Conservation (phyloP, 1,140 invertebrate genomes). For the Homalodisca vitripennis region DNA sequence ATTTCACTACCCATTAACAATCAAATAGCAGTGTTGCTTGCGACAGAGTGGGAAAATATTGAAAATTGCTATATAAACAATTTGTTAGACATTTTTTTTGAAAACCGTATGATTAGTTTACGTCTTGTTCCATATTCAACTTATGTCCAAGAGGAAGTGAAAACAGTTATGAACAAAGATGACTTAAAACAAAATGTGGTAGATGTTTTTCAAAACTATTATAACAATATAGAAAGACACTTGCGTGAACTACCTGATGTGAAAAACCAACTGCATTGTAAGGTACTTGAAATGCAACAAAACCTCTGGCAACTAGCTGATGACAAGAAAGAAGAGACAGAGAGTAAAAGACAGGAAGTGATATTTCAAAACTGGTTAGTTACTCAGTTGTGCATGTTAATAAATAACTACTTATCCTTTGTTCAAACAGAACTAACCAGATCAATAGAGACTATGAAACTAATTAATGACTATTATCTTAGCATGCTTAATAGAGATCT, state of each 20-base stretch:
- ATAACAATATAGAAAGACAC: conserved; percentile 33
- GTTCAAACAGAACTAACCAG: conserved; percentile 59
- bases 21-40: conserved; percentile 48
- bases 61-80: conserved; percentile 55
- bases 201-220: conserved; percentile 39
- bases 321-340: conserved; percentile 50
- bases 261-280: conserved; percentile 48
- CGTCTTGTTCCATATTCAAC: conserved; percentile 53
- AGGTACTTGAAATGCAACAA: conserved; percentile 48
- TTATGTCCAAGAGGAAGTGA: conserved; percentile 49
- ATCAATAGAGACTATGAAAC: conserved; percentile 51
- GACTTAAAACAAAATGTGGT: conserved; percentile 10
- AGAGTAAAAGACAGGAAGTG: conserved; percentile 51
- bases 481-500: conserved; percentile 46
- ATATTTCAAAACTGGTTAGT: conserved; percentile 55
- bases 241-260: conserved; percentile 12
- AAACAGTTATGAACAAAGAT: conserved; percentile 34
- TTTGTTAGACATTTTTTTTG: conserved; percentile 54
- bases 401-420: conserved; percentile 54
- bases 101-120: conserved; percentile 53
- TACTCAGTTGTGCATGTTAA: conserved; percentile 51
- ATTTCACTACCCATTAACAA: conserved; percentile 46
- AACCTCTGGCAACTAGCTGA: conserved; percentile 54
- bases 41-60: conserved; percentile 55
- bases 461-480: conserved; percentile 57